Evolutionary conservation across 2,797 vertebrate species (phyloP).

Genomic region (Calcarius lapponicus): DNA sequence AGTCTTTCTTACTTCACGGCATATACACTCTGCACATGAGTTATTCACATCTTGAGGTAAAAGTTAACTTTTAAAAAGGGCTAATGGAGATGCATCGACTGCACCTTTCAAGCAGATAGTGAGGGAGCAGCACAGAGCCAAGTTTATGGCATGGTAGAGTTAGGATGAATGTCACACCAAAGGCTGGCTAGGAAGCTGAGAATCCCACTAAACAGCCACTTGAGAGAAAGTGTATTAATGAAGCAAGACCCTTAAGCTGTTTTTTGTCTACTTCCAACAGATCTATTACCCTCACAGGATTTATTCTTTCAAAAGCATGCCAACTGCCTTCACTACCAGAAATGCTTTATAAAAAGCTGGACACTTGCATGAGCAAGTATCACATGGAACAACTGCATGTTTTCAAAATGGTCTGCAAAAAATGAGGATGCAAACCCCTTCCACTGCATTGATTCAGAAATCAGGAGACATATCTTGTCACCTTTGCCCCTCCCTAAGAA

Average conservation of each 20-base stretch:
- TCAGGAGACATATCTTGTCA: neutral
- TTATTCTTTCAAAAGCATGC: neutral
- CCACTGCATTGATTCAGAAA: neutral
- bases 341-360: neutral
- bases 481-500: neutral
- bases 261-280: constrained; percentile 6
- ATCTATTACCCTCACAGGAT: neutral
- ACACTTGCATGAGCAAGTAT: neutral
- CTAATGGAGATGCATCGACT: neutral
- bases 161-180: neutral
- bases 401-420: neutral
- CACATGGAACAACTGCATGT: neutral
- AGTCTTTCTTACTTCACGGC: neutral
- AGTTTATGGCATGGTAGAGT: neutral
- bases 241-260: neutral
- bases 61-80: neutral
- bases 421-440: neutral
- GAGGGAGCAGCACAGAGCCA: neutral
- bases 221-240: neutral
- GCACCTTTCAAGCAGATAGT: neutral
- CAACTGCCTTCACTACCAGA: neutral
- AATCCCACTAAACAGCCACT: neutral
- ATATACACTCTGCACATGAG: neutral
- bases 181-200: neutral
- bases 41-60: neutral